Percentiles rank a stretch among this genome's conserved stretches.
These are phyloP conservation scores for Gallinago nigripennis DNA, from an alignment of 2,797 vertebrate species.

Conservation along the genomic window DNA sequence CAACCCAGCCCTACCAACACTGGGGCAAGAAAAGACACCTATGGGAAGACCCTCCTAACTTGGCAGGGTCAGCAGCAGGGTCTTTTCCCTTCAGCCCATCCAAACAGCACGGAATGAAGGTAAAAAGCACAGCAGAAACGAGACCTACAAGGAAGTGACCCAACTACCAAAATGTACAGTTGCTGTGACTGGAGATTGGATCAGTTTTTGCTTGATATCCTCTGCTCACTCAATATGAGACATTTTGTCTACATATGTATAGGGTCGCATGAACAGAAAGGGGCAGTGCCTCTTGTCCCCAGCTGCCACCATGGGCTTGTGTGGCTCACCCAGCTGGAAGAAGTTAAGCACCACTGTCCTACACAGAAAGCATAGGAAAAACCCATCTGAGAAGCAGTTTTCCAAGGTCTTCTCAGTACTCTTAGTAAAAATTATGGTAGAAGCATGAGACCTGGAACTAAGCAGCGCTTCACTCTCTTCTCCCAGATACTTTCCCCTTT, in stretches of 20 bases:
- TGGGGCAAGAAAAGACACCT: background rate
- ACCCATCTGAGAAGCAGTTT: background rate
- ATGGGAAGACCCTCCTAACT: background rate
- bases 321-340: background rate
- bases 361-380: background rate
- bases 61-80: background rate
- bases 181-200: background rate
- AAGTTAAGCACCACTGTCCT: background rate
- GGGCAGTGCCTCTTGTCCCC: background rate
- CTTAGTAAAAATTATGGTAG: background rate
- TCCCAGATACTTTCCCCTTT: background rate
- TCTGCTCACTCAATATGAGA: background rate
- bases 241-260: background rate
- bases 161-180: background rate
- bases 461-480: background rate
- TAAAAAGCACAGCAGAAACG: background rate
- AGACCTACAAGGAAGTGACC: background rate
- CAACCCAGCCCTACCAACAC: background rate
- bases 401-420: background rate
- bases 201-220: background rate
- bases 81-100: background rate
- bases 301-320: background rate
- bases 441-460: background rate
- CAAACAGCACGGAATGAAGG: background rate
- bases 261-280: background rate